These are phyloP conservation scores for Apodemia duryi DNA, from an alignment of 2,888 invertebrate genomes.

Conservation along the genomic window DNA sequence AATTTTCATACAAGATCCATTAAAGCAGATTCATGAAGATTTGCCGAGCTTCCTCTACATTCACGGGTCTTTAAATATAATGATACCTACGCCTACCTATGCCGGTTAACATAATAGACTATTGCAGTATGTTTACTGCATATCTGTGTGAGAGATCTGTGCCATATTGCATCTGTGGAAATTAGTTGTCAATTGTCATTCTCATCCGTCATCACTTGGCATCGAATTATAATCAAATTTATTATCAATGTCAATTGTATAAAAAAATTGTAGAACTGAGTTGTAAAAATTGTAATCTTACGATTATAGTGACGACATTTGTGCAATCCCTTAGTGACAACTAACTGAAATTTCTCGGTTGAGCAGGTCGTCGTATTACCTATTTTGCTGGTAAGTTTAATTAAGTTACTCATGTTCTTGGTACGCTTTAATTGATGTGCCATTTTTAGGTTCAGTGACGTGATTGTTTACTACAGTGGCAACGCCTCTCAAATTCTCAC, in stretches of 20 bases:
- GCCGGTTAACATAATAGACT: too few species aligned
- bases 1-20: too few species aligned
- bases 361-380: background rate
- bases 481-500: conserved; percentile 77
- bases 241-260: background rate
- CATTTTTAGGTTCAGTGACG: conserved; percentile 67
- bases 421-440: conserved; percentile 25
- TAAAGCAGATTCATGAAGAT: background rate
- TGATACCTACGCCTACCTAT: too few species aligned
- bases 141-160: too few species aligned
- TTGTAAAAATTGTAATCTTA: conserved; percentile 1
- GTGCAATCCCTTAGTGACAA: conserved; percentile 3
- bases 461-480: conserved; percentile 78
- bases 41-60: too few species aligned
- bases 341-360: background rate
- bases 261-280: background rate
- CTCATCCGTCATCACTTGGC: background rate
- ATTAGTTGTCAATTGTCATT: background rate
- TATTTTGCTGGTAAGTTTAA: background rate
- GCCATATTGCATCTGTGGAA: background rate
- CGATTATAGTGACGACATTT: conserved; percentile 8
- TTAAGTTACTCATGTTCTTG: background rate
- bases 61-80: too few species aligned
- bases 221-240: background rate
- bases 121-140: too few species aligned